These are phyloP conservation scores for Bombus superbus DNA, from an alignment of 1,140 invertebrate species.

Conservation along the genomic window DNA sequence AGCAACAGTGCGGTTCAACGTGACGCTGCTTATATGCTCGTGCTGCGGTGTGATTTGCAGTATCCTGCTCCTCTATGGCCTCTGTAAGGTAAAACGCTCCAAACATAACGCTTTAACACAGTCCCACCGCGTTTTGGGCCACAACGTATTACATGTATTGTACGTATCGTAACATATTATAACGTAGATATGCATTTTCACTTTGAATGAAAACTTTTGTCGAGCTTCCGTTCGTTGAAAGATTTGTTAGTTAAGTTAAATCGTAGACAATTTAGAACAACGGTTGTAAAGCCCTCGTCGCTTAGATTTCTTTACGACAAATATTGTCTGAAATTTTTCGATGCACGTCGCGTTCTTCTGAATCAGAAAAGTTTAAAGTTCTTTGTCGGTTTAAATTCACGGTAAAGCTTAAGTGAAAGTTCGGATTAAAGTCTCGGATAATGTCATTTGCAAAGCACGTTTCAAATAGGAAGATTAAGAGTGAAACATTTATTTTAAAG, in stretches of 20 bases:
- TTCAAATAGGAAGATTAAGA: not conserved
- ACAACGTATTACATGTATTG: not conserved
- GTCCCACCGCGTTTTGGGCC: not conserved
- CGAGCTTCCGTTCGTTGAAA: not conserved
- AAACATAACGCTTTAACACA: not conserved
- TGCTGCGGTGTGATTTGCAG: conserved; percentile 82
- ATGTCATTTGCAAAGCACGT: no score
- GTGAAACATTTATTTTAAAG: not conserved
- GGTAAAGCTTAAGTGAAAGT: no score
- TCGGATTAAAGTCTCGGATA: not conserved
- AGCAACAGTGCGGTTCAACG: conserved; percentile 83
- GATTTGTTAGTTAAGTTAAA: not conserved
- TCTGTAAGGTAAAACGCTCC: conserved; percentile 80
- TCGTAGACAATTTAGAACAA: not conserved
- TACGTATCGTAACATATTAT: no score
- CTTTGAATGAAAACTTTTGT: not conserved
- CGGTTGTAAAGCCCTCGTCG: not conserved
- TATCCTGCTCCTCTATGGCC: conserved; percentile 82
- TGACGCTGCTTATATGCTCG: conserved; percentile 80
- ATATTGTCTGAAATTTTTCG: conserved; percentile 12
- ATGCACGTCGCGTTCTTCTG: not conserved
- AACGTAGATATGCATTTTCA: not conserved
- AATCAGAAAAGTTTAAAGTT: not conserved
- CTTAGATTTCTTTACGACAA: not conserved
- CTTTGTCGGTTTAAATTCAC: not conserved